Percentiles rank a stretch among this genome's conserved stretches.
phyloP scores from a whole-genome alignment of 2,888 invertebrate genomes.

The Tubiluchus corallicola region DNA sequence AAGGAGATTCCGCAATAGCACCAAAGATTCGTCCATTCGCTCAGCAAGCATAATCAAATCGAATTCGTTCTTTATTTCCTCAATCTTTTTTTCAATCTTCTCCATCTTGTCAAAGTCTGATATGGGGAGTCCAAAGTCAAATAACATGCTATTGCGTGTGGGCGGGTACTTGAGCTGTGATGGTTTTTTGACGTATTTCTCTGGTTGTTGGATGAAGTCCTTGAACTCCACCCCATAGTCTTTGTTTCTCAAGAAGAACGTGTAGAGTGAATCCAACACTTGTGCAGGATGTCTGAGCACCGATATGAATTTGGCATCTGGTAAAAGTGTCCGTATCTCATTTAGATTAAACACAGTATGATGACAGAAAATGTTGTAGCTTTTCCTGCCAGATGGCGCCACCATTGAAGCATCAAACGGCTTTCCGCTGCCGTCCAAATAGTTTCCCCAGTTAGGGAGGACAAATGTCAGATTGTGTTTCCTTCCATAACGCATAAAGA shows the following conservation, averaged over 20 bases:
- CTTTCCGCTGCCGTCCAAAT: slow-evolving; percentile 12
- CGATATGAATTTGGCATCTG: slow-evolving; percentile 15
- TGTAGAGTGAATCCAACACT: slow-evolving; percentile 15
- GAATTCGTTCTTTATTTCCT: no score
- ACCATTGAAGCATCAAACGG: slow-evolving; percentile 9
- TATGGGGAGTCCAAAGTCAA: slow-evolving; percentile 4
- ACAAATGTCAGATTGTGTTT: no score
- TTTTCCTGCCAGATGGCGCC: no score
- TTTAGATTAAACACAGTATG: slow-evolving; percentile 15
- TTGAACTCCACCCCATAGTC: background rate
- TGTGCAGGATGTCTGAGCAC: slow-evolving; percentile 16
- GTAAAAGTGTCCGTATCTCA: slow-evolving; percentile 14
- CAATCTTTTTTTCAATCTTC: no score
- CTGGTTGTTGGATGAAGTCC: background rate
- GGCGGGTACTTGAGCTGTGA: no score
- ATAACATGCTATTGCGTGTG: slow-evolving; percentile 4
- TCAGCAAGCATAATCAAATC: no score
- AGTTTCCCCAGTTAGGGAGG: slow-evolving; percentile 11
- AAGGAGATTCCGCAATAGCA: no score
- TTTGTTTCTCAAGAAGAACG: background rate
- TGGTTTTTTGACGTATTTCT: no score
- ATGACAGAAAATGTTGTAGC: slow-evolving; percentile 16
- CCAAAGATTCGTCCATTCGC: no score
- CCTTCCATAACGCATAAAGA: no score
- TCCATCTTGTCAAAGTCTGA: background rate